phyloP scores from a whole-genome alignment of 2,113 vertebrate genomes.

The Amia ocellicauda region DNA sequence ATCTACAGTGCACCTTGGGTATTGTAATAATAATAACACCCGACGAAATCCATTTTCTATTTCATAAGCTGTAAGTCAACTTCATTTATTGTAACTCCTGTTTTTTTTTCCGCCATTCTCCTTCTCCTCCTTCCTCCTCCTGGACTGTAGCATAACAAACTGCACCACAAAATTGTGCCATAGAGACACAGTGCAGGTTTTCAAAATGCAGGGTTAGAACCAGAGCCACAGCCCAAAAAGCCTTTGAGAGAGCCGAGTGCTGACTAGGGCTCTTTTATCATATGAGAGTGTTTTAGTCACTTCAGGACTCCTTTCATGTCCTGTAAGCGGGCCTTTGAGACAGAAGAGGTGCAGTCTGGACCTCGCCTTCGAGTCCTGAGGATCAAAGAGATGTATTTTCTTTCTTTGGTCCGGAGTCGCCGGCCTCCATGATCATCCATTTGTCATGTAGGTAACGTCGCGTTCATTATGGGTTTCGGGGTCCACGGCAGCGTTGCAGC shows the following conservation, averaged over 20 bases:
- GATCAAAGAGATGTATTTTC: constrained; percentile 38
- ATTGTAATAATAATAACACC: constrained; percentile 26
- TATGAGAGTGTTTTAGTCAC: constrained; percentile 30
- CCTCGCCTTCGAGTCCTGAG: constrained; percentile 34
- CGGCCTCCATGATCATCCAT: constrained; percentile 40
- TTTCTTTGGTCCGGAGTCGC: constrained; percentile 37
- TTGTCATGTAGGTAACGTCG: constrained; percentile 56
- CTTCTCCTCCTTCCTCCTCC: neutral
- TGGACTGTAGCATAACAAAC: too few relatives aligned
- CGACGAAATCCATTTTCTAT: constrained; percentile 23
- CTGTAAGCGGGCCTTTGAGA: too few relatives aligned
- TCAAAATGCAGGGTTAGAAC: too few relatives aligned
- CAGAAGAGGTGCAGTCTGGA: constrained; percentile 37
- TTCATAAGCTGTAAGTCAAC: constrained; percentile 8
- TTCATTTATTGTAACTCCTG: constrained; percentile 5
- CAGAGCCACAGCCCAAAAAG: too few relatives aligned
- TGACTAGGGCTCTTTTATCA: constrained; percentile 24
- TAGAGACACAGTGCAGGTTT: too few relatives aligned
- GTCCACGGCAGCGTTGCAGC: constrained; percentile 36
- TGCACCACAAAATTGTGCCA: too few relatives aligned
- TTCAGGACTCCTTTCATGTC: constrained; percentile 27
- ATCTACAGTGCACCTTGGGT: constrained; percentile 24
- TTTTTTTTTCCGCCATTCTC: neutral
- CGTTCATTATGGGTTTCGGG: constrained; percentile 35
- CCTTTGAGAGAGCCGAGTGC: neutral